Evolutionary conservation across 2,113 vertebrate species (phyloP).

Genomic region (Motacilla alba): DNA sequence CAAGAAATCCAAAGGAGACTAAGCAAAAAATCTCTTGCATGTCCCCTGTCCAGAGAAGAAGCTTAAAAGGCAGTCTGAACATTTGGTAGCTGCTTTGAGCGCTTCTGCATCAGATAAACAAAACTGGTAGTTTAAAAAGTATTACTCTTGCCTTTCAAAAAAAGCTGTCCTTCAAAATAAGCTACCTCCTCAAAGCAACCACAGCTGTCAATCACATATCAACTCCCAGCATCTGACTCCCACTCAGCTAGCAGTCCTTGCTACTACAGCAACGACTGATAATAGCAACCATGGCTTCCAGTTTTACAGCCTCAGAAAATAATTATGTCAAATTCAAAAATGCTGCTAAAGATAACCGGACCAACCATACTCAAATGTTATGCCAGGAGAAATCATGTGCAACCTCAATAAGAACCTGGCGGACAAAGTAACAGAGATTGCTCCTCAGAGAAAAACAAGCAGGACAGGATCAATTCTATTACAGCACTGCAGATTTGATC

Average conservation of each 20-base stretch:
- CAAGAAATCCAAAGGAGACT: neutral
- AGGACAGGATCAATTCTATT: neutral
- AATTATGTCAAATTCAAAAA: neutral
- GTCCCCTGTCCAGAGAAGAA: neutral
- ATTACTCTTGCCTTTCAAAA: neutral
- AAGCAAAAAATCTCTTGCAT: neutral
- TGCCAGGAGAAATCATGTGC: neutral
- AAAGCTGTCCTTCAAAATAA: neutral
- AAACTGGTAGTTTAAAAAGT: neutral
- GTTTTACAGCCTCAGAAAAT: neutral
- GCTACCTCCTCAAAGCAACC: neutral
- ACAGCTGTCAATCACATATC: neutral
- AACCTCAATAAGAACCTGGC: neutral
- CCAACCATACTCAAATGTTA: neutral
- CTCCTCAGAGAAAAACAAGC: neutral
- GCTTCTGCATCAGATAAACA: neutral
- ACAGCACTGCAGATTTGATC: neutral
- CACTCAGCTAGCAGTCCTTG: neutral
- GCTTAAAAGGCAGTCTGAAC: neutral
- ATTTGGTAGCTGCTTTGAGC: neutral
- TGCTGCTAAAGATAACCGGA: neutral
- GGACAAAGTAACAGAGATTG: neutral
- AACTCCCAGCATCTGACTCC: neutral
- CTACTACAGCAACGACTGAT: neutral
- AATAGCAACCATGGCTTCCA: neutral